Evolutionary conservation across 2,113 vertebrate species (phyloP).

Genomic region (Taurulus bubalis): DNA sequence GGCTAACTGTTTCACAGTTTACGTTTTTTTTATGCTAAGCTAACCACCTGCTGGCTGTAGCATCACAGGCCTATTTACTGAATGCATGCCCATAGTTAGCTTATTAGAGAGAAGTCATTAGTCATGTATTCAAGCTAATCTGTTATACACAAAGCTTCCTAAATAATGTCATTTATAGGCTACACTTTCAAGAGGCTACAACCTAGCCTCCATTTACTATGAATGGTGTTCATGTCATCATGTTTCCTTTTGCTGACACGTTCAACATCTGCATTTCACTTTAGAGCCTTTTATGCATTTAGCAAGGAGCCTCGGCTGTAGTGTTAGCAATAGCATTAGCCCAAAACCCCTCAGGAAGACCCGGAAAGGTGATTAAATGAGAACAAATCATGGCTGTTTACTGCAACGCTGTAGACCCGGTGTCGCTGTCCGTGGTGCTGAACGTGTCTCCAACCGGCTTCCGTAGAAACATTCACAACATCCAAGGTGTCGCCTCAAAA

Average conservation of each 20-base stretch:
- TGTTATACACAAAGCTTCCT: background rate
- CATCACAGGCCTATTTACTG: too few relatives aligned
- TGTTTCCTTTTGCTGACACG: background rate
- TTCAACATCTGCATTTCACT: background rate
- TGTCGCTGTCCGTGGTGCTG: constrained; percentile 72
- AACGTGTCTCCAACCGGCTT: background rate
- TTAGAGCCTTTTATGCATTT: too few relatives aligned
- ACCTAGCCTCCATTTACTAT: background rate
- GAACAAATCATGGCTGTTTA: background rate
- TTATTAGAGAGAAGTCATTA: too few relatives aligned
- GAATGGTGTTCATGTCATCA: background rate
- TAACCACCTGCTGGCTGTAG: too few relatives aligned
- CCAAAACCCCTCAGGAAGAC: background rate
- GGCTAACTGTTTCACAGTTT: too few relatives aligned
- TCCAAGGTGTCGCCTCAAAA: background rate
- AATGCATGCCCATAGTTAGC: background rate
- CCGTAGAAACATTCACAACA: background rate
- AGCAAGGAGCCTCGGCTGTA: background rate
- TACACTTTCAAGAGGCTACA: too few relatives aligned
- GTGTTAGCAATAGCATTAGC: background rate
- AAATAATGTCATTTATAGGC: background rate
- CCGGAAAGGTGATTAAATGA: background rate
- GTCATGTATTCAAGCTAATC: too few relatives aligned
- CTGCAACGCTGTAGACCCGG: background rate
- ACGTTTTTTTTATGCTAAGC: too few relatives aligned